Conservation (phyloP, 1,140 invertebrate genomes). For the Phortica variegata region DNA sequence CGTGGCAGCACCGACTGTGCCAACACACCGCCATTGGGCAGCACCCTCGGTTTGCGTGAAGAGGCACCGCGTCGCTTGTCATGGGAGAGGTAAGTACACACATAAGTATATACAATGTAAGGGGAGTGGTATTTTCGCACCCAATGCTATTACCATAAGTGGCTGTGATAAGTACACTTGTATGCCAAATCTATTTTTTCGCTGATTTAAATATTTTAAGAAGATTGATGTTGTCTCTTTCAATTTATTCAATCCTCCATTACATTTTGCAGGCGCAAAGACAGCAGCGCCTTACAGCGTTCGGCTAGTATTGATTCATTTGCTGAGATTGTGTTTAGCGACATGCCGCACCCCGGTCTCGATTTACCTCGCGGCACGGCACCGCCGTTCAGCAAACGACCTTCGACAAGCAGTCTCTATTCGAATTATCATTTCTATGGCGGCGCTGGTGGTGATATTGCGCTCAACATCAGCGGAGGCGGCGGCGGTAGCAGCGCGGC, state of each 20-base stretch:
- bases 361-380: constrained; percentile 32
- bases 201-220: no score
- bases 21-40: constrained; percentile 19
- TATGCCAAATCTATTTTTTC: no score
- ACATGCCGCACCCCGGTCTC: constrained; percentile 43
- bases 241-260: not conserved
- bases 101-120: no score
- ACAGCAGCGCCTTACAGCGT: constrained; percentile 64
- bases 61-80: constrained; percentile 67
- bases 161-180: no score
- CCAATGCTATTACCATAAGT: no score
- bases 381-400: constrained; percentile 51
- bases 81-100: constrained; percentile 72
- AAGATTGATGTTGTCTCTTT: constrained; percentile 9
- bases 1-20: constrained; percentile 15
- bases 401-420: constrained; percentile 59
- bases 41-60: constrained; percentile 24
- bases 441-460: constrained; percentile 6
- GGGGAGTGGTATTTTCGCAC: no score
- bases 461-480: constrained; percentile 27
- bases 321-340: constrained; percentile 66
- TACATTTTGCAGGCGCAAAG: constrained; percentile 60
- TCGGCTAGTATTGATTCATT: constrained; percentile 79
- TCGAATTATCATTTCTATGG: constrained; percentile 48
- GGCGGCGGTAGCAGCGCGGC: constrained; percentile 33